Evolutionary conservation across 2,113 vertebrate species (phyloP), one percentile per base, ranked within the genome.

Genomic region (Plestiodon gilberti): DNA sequence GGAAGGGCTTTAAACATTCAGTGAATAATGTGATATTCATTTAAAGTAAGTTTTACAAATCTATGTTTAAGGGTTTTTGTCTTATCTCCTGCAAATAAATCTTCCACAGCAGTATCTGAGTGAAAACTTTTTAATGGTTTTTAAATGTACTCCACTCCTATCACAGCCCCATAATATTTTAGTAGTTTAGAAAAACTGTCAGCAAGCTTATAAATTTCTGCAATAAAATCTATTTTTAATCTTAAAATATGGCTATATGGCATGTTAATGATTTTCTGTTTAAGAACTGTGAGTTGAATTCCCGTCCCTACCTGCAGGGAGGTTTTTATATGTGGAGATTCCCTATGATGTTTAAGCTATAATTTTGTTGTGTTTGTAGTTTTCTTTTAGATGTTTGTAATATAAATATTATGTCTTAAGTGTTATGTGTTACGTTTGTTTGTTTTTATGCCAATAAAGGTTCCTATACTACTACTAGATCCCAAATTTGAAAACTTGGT

Each of bases 31-130:
- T 89, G 84, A 79, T 94, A 92, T 61, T 91, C 83, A 79, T 89
- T 86, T 89, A 91, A 92, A 91, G 38, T 82, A 79, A 84, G 25
- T 20, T 88, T 83, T 86, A 70, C 93, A 92, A 71, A 86, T 30
- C 25, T 25, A 82, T 91, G 86, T 61, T 59, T 61, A 78, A 80
- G 1, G 6, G 89, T 91, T 85, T 88, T 70, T 91, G 88, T 89
- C 2, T 84, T 88, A 87, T 38, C 86, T 94, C 84, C 43, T 89
- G 76, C 90, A 79, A 88, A 87, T 90, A 93, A 95, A 92, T 90
- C 82, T 28, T 82, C 3, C 84, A 43, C 86, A 83, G 82, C 61
- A 86, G 11, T 84, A 67, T 55, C 90, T 89, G 75, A 62, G 91
- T 90, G 30, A 81, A 92, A 88, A 89, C 0, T 55, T 87, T 85